Evolutionary conservation across 2,797 vertebrate species (phyloP).

Genomic region (Mus minutoides): DNA sequence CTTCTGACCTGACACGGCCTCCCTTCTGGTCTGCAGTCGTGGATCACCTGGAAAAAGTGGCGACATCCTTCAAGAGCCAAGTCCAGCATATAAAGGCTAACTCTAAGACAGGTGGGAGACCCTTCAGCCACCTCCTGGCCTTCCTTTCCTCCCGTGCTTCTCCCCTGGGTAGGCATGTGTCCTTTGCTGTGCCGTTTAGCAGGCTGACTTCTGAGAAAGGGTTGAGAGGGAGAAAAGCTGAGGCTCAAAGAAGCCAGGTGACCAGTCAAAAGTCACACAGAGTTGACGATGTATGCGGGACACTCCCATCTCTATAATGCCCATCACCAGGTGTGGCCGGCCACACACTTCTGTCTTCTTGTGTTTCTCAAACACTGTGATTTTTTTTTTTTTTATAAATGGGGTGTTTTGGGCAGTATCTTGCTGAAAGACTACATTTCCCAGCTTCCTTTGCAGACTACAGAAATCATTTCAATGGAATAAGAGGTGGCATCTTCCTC

Average conservation of each 20-base stretch:
- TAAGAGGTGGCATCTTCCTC: not conserved
- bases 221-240: not conserved
- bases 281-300: not conserved
- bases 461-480: not conserved
- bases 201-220: not conserved
- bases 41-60: not conserved
- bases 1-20: not conserved
- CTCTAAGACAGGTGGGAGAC: conserved; percentile 62
- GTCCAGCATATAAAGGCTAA: not conserved
- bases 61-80: conserved; percentile 28
- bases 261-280: not conserved
- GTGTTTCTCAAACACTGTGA: not conserved
- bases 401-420: not conserved
- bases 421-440: not conserved
- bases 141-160: not conserved
- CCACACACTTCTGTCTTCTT: not conserved
- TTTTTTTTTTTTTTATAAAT: not conserved
- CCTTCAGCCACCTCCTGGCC: too few species aligned
- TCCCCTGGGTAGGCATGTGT: not conserved
- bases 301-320: not conserved
- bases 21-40: not conserved
- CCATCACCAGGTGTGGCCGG: not conserved
- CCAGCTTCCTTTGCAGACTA: not conserved
- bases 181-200: not conserved
- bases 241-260: not conserved